A percentile compares a stretch with the other conserved stretches of the same genome.
These are phyloP conservation scores for Polypterus bichir DNA, from an alignment of 2,113 vertebrate genomes.

Conservation along the genomic window DNA sequence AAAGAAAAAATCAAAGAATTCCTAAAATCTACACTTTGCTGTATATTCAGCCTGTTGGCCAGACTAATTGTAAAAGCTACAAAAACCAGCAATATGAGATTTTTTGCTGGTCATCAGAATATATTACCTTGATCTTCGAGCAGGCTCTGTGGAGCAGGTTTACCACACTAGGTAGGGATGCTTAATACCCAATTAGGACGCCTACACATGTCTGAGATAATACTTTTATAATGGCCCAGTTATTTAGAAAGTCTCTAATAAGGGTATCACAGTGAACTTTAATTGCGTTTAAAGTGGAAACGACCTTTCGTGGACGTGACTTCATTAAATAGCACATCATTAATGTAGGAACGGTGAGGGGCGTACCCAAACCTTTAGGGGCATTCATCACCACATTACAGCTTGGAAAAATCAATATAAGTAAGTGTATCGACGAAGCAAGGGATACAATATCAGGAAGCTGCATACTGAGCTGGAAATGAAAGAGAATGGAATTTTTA, in stretches of 20 bases:
- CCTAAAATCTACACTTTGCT: too few species aligned
- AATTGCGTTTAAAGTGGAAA: conserved; percentile 6
- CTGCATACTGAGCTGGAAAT: too few species aligned
- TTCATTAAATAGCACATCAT: background rate
- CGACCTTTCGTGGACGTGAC: conserved; percentile 8
- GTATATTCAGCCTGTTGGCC: too few species aligned
- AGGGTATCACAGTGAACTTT: conserved; percentile 8
- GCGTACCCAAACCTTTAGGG: too few species aligned
- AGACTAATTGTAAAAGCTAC: too few species aligned
- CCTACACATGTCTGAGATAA: conserved; percentile 9
- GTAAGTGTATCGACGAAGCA: too few species aligned
- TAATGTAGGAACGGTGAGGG: background rate
- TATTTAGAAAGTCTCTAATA: conserved; percentile 5
- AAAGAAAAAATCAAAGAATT: too few species aligned
- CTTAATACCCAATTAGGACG: background rate
- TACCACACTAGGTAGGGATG: background rate
- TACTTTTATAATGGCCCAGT: conserved; percentile 3
- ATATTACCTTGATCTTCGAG: background rate
- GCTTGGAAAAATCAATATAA: too few species aligned
- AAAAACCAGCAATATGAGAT: too few species aligned
- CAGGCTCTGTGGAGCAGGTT: background rate
- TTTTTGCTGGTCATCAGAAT: background rate
- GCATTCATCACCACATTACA: too few species aligned
- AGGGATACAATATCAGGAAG: too few species aligned
- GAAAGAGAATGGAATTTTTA: too few species aligned